Percentiles rank a stretch among this genome's conserved stretches.
These are phyloP conservation scores for Neuroterus valhalla DNA, from an alignment of 1,140 invertebrate genomes.

Conservation along the genomic window DNA sequence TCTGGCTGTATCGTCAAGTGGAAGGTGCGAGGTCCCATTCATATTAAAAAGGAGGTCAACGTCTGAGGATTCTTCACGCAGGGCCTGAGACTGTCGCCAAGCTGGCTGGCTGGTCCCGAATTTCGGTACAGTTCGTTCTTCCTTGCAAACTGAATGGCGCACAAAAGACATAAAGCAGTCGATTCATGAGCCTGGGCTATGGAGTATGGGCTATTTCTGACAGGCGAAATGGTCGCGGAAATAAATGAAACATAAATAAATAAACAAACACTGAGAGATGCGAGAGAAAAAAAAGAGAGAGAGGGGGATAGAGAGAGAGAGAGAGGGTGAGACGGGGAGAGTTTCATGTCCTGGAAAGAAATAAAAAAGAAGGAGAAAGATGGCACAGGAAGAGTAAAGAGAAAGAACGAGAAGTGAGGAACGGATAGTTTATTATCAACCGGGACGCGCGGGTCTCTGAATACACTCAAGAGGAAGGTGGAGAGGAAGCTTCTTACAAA, in stretches of 20 bases:
- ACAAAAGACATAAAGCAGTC: constrained; percentile 28
- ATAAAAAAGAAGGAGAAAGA: constrained; percentile 28
- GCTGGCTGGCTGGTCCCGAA: constrained; percentile 19
- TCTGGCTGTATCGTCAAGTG: not conserved
- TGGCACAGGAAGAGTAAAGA: constrained; percentile 3
- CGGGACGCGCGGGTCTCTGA: not conserved
- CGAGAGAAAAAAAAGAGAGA: not conserved
- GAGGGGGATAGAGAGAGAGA: not conserved
- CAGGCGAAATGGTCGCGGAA: not conserved
- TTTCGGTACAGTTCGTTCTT: constrained; percentile 19
- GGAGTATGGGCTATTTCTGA: not conserved
- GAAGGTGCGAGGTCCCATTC: constrained; percentile 16
- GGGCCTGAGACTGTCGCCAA: constrained; percentile 3
- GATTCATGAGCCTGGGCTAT: constrained; percentile 12
- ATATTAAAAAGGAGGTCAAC: constrained; percentile 25
- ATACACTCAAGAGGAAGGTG: not conserved
- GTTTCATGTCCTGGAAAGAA: not conserved
- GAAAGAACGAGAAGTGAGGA: constrained; percentile 3
- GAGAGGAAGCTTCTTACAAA: constrained; percentile 9
- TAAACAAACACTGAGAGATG: not conserved
- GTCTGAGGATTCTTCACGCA: not conserved
- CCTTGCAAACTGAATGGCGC: constrained; percentile 5
- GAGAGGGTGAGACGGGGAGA: not conserved
- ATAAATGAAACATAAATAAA: constrained; percentile 26
- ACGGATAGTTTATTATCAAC: constrained; percentile 17